Conservation (phyloP, 2,888 invertebrate species). For the Carcina quercana region DNA sequence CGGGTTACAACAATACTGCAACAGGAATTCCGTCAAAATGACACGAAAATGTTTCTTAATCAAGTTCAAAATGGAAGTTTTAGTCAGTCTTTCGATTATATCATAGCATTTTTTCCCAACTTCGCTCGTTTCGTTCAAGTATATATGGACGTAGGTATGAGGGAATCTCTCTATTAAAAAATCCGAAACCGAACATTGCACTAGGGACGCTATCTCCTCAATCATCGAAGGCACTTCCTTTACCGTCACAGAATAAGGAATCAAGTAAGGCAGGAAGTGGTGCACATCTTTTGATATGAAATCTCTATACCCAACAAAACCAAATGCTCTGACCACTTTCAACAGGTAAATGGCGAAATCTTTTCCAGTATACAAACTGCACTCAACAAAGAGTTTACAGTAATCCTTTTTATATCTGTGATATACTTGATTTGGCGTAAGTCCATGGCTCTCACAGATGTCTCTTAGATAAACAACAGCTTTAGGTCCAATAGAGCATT, state of each 20-base stretch:
- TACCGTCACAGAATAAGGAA: slow-evolving; percentile 72
- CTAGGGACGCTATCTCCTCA: slow-evolving; percentile 75
- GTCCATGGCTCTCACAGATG: slow-evolving; percentile 69
- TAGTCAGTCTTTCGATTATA: slow-evolving; percentile 76
- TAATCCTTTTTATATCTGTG: slow-evolving; percentile 77
- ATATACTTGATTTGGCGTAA: slow-evolving; percentile 74
- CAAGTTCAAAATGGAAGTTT: slow-evolving; percentile 69
- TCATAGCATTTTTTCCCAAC: slow-evolving; percentile 76
- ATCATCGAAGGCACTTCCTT: slow-evolving; percentile 76
- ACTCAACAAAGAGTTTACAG: slow-evolving; percentile 75
- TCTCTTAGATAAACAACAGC: slow-evolving; percentile 74
- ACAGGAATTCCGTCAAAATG: slow-evolving; percentile 77
- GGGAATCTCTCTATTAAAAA: slow-evolving; percentile 79
- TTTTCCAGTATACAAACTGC: slow-evolving; percentile 73
- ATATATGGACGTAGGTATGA: slow-evolving; percentile 81
- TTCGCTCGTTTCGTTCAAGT: slow-evolving; percentile 76
- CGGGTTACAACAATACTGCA: slow-evolving; percentile 77
- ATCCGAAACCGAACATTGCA: slow-evolving; percentile 73
- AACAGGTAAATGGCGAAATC: slow-evolving; percentile 74
- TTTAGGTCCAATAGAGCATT: slow-evolving; percentile 70
- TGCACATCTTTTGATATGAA: slow-evolving; percentile 81
- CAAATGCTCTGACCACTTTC: slow-evolving; percentile 79
- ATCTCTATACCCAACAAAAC: slow-evolving; percentile 79
- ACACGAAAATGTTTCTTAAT: slow-evolving; percentile 78
- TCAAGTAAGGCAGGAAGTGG: slow-evolving; percentile 78